These are phyloP conservation scores for Colistium nudipinnis DNA, from an alignment of 2,113 vertebrate species.

Conservation along the genomic window DNA sequence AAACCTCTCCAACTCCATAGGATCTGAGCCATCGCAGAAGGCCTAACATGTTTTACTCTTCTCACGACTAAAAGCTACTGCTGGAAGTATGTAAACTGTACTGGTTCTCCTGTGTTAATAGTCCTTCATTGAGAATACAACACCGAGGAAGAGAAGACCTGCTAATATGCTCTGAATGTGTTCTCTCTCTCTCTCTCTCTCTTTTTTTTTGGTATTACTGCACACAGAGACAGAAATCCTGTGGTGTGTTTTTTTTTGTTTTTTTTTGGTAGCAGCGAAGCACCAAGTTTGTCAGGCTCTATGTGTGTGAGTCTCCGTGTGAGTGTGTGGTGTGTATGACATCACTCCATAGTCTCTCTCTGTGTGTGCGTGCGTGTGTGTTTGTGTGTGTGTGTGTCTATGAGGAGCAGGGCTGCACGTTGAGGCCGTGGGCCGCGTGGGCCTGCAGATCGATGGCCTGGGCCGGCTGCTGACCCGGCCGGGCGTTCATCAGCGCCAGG, in stretches of 20 bases:
- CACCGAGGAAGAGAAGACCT: slow-evolving; percentile 81
- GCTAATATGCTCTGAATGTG: slow-evolving; percentile 67
- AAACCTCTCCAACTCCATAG: slow-evolving; percentile 82
- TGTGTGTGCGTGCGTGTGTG: slow-evolving; percentile 39
- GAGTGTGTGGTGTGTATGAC: slow-evolving; percentile 57
- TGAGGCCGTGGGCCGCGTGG: slow-evolving; percentile 78
- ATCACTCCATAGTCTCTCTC: slow-evolving; percentile 59
- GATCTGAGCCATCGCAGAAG: slow-evolving; percentile 77
- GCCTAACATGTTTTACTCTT: slow-evolving; percentile 68
- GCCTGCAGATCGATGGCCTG: slow-evolving; percentile 89
- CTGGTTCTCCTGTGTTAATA: slow-evolving; percentile 71
- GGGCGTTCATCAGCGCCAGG: slow-evolving; percentile 84
- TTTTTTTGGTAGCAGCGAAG: slow-evolving; percentile 88
- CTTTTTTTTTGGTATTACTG: slow-evolving; percentile 75
- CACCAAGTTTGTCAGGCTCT: slow-evolving; percentile 80
- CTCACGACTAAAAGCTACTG: slow-evolving; percentile 78
- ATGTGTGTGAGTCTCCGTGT: slow-evolving; percentile 64
- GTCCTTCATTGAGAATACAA: slow-evolving; percentile 86
- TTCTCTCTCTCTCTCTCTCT: slow-evolving; percentile 69
- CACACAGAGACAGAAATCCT: slow-evolving; percentile 74
- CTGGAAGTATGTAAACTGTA: slow-evolving; percentile 80
- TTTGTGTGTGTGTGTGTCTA: slow-evolving; percentile 76
- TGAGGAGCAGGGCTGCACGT: slow-evolving; percentile 85
- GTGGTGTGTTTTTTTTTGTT: slow-evolving; percentile 71
- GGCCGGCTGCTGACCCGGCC: slow-evolving; percentile 74